Evolutionary conservation across 1,140 invertebrate genomes (phyloP).

Genomic region (Orussus abietinus): DNA sequence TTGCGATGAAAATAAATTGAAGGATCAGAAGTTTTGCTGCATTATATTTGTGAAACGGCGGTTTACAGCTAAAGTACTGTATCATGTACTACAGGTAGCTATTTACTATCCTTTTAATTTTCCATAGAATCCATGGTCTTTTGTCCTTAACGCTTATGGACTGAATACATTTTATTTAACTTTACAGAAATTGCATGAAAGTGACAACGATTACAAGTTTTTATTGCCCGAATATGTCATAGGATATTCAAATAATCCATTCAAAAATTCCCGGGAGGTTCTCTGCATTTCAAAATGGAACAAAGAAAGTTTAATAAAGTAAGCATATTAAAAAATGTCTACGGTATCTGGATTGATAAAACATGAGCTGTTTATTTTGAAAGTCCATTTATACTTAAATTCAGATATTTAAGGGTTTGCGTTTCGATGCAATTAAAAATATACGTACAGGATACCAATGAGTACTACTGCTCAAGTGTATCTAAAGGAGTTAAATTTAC

Average conservation of each 20-base stretch:
- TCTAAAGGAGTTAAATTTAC: no score
- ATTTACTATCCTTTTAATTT: slow-evolving; percentile 20
- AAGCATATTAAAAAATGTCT: slow-evolving; percentile 14
- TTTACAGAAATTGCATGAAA: slow-evolving; percentile 43
- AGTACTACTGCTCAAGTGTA: no score
- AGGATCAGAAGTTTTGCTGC: slow-evolving; percentile 59
- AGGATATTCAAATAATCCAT: slow-evolving; percentile 59
- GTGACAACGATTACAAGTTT: slow-evolving; percentile 57
- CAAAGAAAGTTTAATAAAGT: slow-evolving; percentile 57
- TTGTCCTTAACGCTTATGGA: slow-evolving; percentile 3
- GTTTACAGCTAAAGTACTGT: slow-evolving; percentile 73
- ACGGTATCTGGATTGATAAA: no score
- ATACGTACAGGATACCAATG: no score
- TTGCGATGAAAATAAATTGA: slow-evolving; percentile 41
- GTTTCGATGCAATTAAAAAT: no score
- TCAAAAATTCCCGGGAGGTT: slow-evolving; percentile 54
- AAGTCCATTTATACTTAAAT: slow-evolving; percentile 1
- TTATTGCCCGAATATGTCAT: slow-evolving; percentile 69
- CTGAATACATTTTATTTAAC: slow-evolving; percentile 30
- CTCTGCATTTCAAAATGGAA: slow-evolving; percentile 58
- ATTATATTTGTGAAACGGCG: slow-evolving; percentile 80
- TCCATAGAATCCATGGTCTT: slow-evolving; percentile 17
- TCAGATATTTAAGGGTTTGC: no score
- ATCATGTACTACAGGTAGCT: slow-evolving; percentile 66
- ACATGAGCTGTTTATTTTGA: neutral